Percentiles rank a stretch among this genome's conserved stretches.
phyloP scores from a whole-genome alignment of 1,140 invertebrate genomes.

The Xylocopa sonorina region DNA sequence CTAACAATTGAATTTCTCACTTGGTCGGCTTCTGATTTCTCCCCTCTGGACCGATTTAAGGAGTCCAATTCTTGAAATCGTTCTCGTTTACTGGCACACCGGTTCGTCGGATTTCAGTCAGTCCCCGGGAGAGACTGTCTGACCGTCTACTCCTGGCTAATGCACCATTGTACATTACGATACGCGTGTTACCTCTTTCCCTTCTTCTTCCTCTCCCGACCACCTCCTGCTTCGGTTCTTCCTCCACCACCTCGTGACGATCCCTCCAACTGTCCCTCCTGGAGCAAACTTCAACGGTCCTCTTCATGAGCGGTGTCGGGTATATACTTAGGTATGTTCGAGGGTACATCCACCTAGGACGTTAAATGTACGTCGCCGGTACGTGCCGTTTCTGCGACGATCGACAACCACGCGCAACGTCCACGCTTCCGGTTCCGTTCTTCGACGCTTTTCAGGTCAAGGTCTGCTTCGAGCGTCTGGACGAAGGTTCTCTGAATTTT shows the following conservation, averaged over 20 bases:
- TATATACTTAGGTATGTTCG: slow-evolving; percentile 38
- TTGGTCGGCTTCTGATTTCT: too few relatives aligned
- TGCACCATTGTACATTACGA: slow-evolving; percentile 64
- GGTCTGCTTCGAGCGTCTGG: slow-evolving; percentile 21
- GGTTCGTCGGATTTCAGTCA: slow-evolving; percentile 25
- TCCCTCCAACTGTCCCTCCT: slow-evolving; percentile 39
- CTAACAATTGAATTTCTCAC: not conserved
- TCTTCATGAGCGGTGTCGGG: slow-evolving; percentile 35
- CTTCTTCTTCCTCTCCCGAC: slow-evolving; percentile 61
- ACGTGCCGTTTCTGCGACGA: slow-evolving; percentile 34
- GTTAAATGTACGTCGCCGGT: slow-evolving; percentile 38
- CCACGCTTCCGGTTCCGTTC: slow-evolving; percentile 58
- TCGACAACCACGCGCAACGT: slow-evolving; percentile 28
- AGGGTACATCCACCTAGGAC: slow-evolving; percentile 57
- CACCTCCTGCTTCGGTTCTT: slow-evolving; percentile 56
- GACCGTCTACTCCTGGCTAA: slow-evolving; percentile 64
- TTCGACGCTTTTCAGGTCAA: slow-evolving; percentile 57
- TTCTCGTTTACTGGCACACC: not conserved
- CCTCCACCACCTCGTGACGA: slow-evolving; percentile 52
- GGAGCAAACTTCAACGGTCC: slow-evolving; percentile 12
- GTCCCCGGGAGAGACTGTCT: slow-evolving; percentile 58
- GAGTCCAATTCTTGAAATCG: not conserved
- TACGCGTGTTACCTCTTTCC: slow-evolving; percentile 54
- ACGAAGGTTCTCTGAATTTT: not conserved
- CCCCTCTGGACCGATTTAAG: too few relatives aligned